Evolutionary conservation across 2,888 invertebrate genomes (phyloP).

Genomic region (Acleris emargana): DNA sequence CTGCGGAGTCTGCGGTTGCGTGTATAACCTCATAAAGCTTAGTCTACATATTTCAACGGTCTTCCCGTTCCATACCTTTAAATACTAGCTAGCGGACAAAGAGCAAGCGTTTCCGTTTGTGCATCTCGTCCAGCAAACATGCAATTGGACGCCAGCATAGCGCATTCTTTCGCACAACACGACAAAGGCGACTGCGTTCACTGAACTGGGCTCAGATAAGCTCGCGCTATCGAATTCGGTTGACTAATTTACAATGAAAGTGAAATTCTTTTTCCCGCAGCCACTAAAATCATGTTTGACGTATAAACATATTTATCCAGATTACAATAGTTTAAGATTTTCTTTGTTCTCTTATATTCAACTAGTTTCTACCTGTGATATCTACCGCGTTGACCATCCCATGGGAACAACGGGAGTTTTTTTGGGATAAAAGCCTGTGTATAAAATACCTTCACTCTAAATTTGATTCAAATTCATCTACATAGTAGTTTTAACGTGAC

Average conservation of each 20-base stretch:
- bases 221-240: slow-evolving; percentile 23
- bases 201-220: slow-evolving; percentile 29
- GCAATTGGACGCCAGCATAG: slow-evolving; percentile 14
- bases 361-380: too few species aligned
- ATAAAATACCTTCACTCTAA: too few species aligned
- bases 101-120: slow-evolving; percentile 7
- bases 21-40: too few species aligned
- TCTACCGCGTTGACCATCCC: too few species aligned
- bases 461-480: too few species aligned
- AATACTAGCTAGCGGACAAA: slow-evolving; percentile 8
- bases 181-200: slow-evolving; percentile 18
- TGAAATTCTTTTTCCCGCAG: slow-evolving; percentile 1
- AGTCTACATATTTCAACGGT: not conserved
- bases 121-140: not conserved
- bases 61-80: not conserved
- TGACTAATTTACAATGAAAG: slow-evolving; percentile 29
- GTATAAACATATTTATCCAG: too few species aligned
- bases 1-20: not conserved
- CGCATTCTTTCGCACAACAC: slow-evolving; percentile 16
- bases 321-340: too few species aligned
- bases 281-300: not conserved
- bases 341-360: too few species aligned
- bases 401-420: too few species aligned
- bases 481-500: too few species aligned
- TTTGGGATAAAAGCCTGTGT: too few species aligned